Evolutionary conservation across 1,140 invertebrate species (phyloP).

Genomic region (Archegozetes longisetosus): DNA sequence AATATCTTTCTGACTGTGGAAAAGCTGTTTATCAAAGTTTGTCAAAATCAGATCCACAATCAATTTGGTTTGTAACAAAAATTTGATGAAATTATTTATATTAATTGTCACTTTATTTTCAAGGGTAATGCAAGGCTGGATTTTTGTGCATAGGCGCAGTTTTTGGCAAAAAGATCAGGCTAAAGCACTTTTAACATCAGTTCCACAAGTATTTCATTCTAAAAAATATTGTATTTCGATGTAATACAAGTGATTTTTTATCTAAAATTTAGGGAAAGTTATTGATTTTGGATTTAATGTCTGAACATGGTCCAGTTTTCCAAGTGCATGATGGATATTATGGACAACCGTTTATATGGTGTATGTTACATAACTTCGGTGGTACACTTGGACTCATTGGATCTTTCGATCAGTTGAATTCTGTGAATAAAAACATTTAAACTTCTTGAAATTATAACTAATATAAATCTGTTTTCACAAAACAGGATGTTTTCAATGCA

Average conservation of each 20-base stretch:
- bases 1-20: conserved; percentile 48
- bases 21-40: conserved; percentile 51
- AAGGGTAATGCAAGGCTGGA: conserved; percentile 77
- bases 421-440: too few species aligned
- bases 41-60: conserved; percentile 47
- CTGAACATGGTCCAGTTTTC: conserved; percentile 67
- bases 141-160: conserved; percentile 48
- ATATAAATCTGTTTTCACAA: too few species aligned
- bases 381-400: conserved; percentile 78
- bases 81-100: too few species aligned
- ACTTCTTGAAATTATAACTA: too few species aligned
- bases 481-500: not conserved
- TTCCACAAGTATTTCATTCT: conserved; percentile 46
- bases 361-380: conserved; percentile 89
- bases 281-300: conserved; percentile 66
- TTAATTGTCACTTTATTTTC: too few species aligned
- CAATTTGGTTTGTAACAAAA: conserved; percentile 37
- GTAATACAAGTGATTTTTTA: too few species aligned
- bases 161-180: conserved; percentile 52
- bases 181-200: conserved; percentile 52
- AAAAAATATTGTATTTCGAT: too few species aligned
- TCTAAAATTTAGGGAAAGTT: conserved; percentile 40
- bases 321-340: conserved; percentile 56
- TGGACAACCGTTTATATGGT: conserved; percentile 88
- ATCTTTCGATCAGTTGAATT: conserved; percentile 50